Percentiles rank a stretch among this genome's conserved stretches.
Conservation (phyloP, 2,113 vertebrate genomes). For the Seriola rivoliana region DNA sequence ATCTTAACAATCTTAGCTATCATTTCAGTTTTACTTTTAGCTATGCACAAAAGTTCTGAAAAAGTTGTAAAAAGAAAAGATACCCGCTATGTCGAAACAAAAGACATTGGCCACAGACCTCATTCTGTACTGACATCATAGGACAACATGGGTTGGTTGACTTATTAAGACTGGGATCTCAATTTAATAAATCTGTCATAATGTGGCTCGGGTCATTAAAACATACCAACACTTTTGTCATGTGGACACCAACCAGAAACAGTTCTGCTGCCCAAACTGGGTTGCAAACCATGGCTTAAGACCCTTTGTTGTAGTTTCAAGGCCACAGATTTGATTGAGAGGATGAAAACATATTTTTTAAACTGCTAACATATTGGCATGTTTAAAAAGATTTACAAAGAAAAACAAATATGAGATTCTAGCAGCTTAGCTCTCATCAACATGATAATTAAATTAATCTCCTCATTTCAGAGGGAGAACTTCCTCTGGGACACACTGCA, state of each 20-base stretch:
- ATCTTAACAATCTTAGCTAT: not conserved
- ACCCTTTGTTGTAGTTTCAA: conserved; percentile 63
- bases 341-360: conserved; percentile 69
- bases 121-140: conserved; percentile 46
- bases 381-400: conserved; percentile 72
- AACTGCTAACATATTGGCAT: conserved; percentile 75
- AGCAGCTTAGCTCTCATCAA: conserved; percentile 69
- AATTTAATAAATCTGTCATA: conserved; percentile 56
- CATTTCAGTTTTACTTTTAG: not conserved
- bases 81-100: conserved; percentile 13
- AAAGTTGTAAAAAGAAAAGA: conserved; percentile 15
- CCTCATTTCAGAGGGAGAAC: conserved; percentile 47
- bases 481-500: conserved; percentile 64
- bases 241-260: conserved; percentile 63
- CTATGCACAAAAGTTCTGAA: not conserved
- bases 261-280: conserved; percentile 42
- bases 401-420: conserved; percentile 74
- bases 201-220: conserved; percentile 44
- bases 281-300: conserved; percentile 33
- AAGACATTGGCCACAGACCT: conserved; percentile 3
- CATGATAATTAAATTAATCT: conserved; percentile 77
- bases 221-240: conserved; percentile 61
- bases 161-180: conserved; percentile 40
- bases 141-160: conserved; percentile 6
- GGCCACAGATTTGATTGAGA: conserved; percentile 58